Evolutionary conservation across 2,113 vertebrate genomes (phyloP).

Genomic region (Hyperoodon ampullatus): DNA sequence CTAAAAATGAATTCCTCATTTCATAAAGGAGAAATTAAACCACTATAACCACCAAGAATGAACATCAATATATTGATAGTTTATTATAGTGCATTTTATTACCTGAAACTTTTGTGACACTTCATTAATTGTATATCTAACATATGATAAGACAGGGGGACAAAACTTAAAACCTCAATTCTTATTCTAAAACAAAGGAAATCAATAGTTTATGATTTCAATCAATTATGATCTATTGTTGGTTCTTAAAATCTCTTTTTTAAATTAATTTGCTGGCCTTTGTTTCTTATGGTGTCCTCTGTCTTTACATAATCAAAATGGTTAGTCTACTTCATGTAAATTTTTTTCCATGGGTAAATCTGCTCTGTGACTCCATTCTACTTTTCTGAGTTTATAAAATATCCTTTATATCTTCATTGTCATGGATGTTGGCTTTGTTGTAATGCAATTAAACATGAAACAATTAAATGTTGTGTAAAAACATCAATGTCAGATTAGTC

Average conservation of each 20-base stretch:
- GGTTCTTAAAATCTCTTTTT: conserved; percentile 41
- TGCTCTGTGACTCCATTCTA: conserved; percentile 1
- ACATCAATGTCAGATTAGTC: conserved; percentile 52
- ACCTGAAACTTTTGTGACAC: not conserved
- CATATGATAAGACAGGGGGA: not conserved
- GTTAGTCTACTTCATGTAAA: not conserved
- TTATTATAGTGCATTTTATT: not conserved
- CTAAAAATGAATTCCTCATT: conserved; percentile 30
- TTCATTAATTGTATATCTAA: not conserved
- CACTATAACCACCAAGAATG: not conserved
- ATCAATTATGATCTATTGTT: not conserved
- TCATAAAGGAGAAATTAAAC: conserved; percentile 30
- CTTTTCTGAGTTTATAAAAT: conserved; percentile 64
- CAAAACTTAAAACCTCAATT: conserved; percentile 1
- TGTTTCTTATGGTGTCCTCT: not conserved
- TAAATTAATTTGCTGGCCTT: not conserved
- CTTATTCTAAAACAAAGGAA: conserved; percentile 37
- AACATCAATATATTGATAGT: not conserved
- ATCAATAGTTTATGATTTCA: not conserved
- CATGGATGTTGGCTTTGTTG: conserved; percentile 63
- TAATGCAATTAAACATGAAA: conserved; percentile 77
- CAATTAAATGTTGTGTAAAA: conserved; percentile 72
- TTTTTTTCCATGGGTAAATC: conserved; percentile 5
- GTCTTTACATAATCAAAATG: not conserved
- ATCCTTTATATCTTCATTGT: conserved; percentile 61